Conservation (phyloP, 2,888 invertebrate species). For the Anthophora plumipes region DNA sequence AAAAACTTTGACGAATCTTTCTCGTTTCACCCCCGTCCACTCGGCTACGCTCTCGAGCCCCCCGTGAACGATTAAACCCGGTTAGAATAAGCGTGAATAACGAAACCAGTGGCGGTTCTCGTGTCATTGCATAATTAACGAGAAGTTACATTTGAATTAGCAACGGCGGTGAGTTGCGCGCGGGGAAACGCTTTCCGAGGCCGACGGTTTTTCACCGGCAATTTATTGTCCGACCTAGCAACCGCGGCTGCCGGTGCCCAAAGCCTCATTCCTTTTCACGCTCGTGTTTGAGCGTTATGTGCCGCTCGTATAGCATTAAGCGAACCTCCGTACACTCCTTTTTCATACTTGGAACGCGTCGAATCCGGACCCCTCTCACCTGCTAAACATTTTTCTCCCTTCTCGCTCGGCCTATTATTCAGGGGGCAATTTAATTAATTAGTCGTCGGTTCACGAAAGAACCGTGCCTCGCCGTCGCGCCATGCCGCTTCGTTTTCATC, state of each 20-base stretch:
- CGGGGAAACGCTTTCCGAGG: constrained; percentile 16
- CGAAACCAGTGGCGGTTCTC: background rate
- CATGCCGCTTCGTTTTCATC: too few species aligned
- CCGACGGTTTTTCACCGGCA: constrained; percentile 10
- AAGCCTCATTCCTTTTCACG: constrained; percentile 21
- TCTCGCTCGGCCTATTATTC: background rate
- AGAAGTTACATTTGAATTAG: constrained; percentile 36
- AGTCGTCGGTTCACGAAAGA: background rate
- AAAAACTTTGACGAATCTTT: too few species aligned
- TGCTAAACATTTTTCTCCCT: background rate
- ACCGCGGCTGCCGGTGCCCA: background rate
- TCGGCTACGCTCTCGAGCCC: too few species aligned
- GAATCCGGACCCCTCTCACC: background rate
- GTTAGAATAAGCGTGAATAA: constrained; percentile 11
- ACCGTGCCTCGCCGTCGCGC: too few species aligned
- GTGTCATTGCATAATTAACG: constrained; percentile 34
- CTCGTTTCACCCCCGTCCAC: too few species aligned
- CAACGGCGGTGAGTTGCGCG: background rate
- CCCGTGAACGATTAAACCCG: constrained; percentile 24
- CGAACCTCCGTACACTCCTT: background rate
- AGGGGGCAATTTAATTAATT: constrained; percentile 2
- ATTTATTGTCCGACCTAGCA: constrained; percentile 22
- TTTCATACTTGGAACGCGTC: constrained; percentile 30
- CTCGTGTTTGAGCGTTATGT: background rate
- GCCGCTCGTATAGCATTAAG: background rate